Conservation (phyloP, 2,797 vertebrate genomes). For the Anniella stebbinsi region DNA sequence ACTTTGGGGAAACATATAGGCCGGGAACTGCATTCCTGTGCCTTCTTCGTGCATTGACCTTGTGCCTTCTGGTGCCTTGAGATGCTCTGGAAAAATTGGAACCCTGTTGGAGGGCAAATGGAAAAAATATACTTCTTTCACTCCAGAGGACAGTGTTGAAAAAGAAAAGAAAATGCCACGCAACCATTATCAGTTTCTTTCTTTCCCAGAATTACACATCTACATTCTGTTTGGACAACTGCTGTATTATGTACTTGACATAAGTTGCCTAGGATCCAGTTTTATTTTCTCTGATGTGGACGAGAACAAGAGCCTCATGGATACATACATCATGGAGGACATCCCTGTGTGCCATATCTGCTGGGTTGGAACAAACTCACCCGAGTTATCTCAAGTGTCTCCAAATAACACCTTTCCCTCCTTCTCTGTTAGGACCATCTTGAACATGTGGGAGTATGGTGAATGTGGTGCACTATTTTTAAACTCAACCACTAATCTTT, state of each 20-base stretch:
- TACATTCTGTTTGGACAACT: background rate
- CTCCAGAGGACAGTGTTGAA: background rate
- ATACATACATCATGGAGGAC: too few species aligned
- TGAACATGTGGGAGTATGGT: background rate
- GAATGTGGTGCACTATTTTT: background rate
- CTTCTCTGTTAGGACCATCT: background rate
- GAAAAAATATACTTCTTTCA: background rate
- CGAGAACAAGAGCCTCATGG: background rate
- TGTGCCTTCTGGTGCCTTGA: conserved; percentile 76
- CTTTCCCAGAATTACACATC: background rate
- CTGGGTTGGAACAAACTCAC: background rate
- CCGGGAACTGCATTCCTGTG: conserved; percentile 50
- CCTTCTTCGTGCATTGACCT: conserved; percentile 54
- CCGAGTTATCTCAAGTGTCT: background rate
- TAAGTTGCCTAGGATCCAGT: background rate
- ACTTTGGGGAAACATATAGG: conserved; percentile 36
- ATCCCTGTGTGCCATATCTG: background rate
- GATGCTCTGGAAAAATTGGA: conserved; percentile 39
- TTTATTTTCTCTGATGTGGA: background rate
- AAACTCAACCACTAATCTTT: background rate
- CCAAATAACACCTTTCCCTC: background rate
- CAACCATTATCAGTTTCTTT: background rate
- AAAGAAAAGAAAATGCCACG: background rate
- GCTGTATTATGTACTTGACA: background rate
- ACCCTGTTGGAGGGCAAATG: background rate